Conservation (phyloP, 1,140 invertebrate genomes). For the Drosophila aff. region DNA sequence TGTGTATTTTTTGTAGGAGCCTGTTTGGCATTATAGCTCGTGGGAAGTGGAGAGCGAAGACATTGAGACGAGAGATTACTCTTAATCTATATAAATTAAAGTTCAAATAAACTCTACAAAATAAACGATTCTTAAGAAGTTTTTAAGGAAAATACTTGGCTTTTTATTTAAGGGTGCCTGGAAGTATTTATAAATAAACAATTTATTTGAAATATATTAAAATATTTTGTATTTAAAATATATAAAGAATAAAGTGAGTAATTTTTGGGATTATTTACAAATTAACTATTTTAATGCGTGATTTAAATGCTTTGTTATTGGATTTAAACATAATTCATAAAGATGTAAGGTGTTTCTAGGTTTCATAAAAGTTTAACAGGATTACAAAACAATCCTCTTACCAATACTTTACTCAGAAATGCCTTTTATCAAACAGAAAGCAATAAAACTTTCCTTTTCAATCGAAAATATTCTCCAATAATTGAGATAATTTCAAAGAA, state of each 20-base stretch:
- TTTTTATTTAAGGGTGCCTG: background rate
- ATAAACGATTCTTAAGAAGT: background rate
- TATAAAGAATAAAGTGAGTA: background rate
- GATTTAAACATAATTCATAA: background rate
- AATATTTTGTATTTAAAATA: background rate
- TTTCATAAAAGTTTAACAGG: background rate
- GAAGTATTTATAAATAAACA: background rate
- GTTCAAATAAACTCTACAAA: background rate
- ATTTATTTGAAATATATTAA: background rate
- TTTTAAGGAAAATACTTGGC: background rate
- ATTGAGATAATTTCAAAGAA: slow-evolving; percentile 10
- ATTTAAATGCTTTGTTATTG: background rate
- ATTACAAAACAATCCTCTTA: background rate
- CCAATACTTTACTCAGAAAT: background rate
- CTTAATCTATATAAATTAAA: background rate
- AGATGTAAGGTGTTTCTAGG: background rate
- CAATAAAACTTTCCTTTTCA: background rate
- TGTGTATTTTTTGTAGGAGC: background rate
- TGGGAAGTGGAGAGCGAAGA: slow-evolving; percentile 16
- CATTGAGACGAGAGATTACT: slow-evolving; percentile 1
- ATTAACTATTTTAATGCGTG: too few relatives aligned
- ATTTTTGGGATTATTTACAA: too few relatives aligned
- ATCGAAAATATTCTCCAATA: background rate
- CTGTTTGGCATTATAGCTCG: slow-evolving; percentile 24
- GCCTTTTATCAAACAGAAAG: background rate